Conservation (phyloP, 2,888 invertebrate genomes). For the Ormyrus nitidulus region DNA sequence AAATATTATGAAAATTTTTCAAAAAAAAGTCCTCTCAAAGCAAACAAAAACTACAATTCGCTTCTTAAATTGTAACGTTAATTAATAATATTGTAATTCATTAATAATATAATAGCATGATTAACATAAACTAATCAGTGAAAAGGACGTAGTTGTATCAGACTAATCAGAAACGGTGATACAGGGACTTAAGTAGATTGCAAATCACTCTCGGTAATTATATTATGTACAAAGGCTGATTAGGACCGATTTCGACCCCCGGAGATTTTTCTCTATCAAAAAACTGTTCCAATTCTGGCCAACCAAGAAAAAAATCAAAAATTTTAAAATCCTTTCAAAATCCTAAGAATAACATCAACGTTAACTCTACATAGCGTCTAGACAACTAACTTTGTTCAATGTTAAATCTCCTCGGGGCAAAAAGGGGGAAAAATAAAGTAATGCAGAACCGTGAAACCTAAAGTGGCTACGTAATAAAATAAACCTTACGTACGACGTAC, state of each 20-base stretch:
- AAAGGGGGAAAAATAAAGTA: constrained; percentile 14
- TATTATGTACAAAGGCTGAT: constrained; percentile 59
- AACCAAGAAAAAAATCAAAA: too few relatives aligned
- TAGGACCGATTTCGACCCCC: constrained; percentile 51
- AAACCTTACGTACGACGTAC: constrained; percentile 25
- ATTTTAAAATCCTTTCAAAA: too few relatives aligned
- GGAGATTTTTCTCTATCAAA: constrained; percentile 34
- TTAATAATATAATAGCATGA: constrained; percentile 40
- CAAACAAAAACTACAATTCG: constrained; percentile 40
- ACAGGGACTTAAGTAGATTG: constrained; percentile 71
- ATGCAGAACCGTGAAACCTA: constrained; percentile 60
- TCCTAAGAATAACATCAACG: background rate
- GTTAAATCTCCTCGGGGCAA: constrained; percentile 27
- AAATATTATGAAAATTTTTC: constrained; percentile 24
- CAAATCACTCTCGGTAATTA: constrained; percentile 66
- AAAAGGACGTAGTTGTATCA: constrained; percentile 24
- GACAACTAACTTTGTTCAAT: background rate
- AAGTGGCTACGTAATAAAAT: constrained; percentile 55
- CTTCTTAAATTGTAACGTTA: background rate
- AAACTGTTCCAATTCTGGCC: too few relatives aligned
- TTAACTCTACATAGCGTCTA: background rate
- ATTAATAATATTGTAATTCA: constrained; percentile 18
- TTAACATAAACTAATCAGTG: constrained; percentile 30
- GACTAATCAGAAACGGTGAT: constrained; percentile 59
- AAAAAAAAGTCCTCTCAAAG: constrained; percentile 46